Percentiles rank a stretch among this genome's conserved stretches.
Conservation (phyloP, 2,113 vertebrate species). For the Phoenicopterus ruber region DNA sequence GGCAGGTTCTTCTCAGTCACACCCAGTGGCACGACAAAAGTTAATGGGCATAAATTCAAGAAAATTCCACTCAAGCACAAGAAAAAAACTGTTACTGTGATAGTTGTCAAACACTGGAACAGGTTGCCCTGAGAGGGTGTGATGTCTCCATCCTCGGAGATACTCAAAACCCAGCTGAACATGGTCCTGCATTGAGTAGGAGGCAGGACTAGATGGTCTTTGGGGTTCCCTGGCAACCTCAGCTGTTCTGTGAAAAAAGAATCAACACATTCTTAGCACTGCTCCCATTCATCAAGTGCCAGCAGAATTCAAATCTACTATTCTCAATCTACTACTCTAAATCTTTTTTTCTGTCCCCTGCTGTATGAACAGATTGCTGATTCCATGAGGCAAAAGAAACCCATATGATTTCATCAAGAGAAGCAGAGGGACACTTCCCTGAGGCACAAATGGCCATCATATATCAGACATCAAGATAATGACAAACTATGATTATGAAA, state of each 20-base stretch:
- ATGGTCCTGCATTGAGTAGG: not conserved
- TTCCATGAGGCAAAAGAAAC: not conserved
- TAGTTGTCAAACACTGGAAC: not conserved
- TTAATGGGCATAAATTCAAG: not conserved
- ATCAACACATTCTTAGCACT: not conserved
- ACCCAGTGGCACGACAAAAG: not conserved
- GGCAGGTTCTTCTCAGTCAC: not conserved
- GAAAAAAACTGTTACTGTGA: not conserved
- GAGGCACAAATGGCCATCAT: not conserved
- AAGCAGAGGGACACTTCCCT: not conserved
- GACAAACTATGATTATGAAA: not conserved
- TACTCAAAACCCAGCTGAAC: not conserved
- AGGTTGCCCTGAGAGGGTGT: not conserved
- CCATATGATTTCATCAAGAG: not conserved
- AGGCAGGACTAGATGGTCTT: not conserved
- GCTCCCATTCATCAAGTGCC: not conserved
- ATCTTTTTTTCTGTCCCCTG: not conserved
- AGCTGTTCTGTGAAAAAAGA: not conserved
- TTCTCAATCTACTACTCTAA: not conserved
- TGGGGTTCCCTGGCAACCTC: not conserved
- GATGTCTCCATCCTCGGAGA: not conserved
- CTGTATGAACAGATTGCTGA: not conserved
- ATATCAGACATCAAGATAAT: not conserved
- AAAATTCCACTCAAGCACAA: not conserved
- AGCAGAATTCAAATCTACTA: not conserved